Evolutionary conservation across 2,888 invertebrate genomes (phyloP), one percentile per base, ranked within the genome.

Genomic region (Acronicta psi): DNA sequence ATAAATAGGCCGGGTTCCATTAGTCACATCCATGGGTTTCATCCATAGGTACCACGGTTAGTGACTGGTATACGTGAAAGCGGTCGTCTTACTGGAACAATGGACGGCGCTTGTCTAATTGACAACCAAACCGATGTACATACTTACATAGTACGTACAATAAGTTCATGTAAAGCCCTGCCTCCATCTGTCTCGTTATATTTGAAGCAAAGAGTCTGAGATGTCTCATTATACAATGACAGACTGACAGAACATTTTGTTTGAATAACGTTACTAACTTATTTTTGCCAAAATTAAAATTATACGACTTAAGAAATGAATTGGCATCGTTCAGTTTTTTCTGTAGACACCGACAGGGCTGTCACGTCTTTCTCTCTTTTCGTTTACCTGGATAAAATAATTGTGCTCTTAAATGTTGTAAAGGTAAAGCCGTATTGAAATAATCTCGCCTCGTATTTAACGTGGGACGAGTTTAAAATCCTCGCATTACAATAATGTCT

Each of bases 161-260:
- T 20, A 40, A 42, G 45, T 73, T 43, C 55, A 68, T 52, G 51
- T 49, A 49, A 67, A 73, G 44, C 23, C 34, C 34, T 47, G 36
- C 31, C 72, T 29, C 52, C 34, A 31, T 8, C 61, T 60, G 73
- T 56, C 68, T 73, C 47, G 55, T 73, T 73, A 69, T 60, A 45
- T 44, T 40, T 51, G 42, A 65, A 7, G n/a, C n/a, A n/a, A 51
- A 45, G 17, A 0, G 29, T 29, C 29, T 58, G 29, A 43, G 68
- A 45, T 20, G 44, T 36, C 61, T 59, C 61, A 50, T 59, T 47
- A 47, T 2, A 11, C 25, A 29, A 29, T 10, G 11, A 10, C 17
- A 17, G 20, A 37, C 25, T 66, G 57, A 65, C 57, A 71, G 51
- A 23, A 6, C 37, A 57, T 36, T 11, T 47, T 37, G n/a, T 14